Evolutionary conservation across 1,140 invertebrate genomes (phyloP), one percentile per base, ranked within the genome.

Genomic region (Calliopsis andreniformis): DNA sequence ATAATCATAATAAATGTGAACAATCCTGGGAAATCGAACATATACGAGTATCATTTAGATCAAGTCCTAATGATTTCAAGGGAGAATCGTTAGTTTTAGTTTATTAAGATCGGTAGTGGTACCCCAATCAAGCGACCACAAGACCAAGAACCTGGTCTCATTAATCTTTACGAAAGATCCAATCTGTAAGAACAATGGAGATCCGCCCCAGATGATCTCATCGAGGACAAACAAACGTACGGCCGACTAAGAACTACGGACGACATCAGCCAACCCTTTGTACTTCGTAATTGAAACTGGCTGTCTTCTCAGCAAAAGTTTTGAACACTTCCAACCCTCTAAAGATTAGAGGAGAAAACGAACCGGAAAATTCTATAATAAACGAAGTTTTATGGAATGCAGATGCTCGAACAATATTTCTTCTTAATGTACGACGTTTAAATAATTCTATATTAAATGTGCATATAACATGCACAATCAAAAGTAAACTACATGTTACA

Each of bases 131-230:
- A 39, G 64, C 51, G 70, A 56, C 69, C 42, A 49, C 42, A 49
- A 58, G 56, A 53, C 55, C 56, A 43, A 61, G 75, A 69, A 35
- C 63, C n/a, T 67, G 42, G 71, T 82, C 82, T 82, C 76, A 82
- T 83, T 82, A 83, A 83, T 82, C 70, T 53, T 20, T 25, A 42
- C 80, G 66, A 76, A 83, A 83, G 70, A 78, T 64, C 76, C 80
- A 83, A 83, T 83, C 80, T 59, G 53, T 82, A 82, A 83, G 82
- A 68, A 83, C 80, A 83, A 83, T 83, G 69, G 80, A 68, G 66
- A 79, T 82, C 80, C 70, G 62, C 78, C 66, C 70, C 70, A 71
- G 82, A 79, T 80, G 47, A 49, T 35, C 76, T 79, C 76, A 79
- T 83, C 80, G 71, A 79, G 71, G 55, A 76, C 82, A 83, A 83